A percentile compares a stretch with the other conserved stretches of the same genome.
Evolutionary conservation across 2,797 vertebrate species (phyloP).

Genomic region (Urophycis tenuis): DNA sequence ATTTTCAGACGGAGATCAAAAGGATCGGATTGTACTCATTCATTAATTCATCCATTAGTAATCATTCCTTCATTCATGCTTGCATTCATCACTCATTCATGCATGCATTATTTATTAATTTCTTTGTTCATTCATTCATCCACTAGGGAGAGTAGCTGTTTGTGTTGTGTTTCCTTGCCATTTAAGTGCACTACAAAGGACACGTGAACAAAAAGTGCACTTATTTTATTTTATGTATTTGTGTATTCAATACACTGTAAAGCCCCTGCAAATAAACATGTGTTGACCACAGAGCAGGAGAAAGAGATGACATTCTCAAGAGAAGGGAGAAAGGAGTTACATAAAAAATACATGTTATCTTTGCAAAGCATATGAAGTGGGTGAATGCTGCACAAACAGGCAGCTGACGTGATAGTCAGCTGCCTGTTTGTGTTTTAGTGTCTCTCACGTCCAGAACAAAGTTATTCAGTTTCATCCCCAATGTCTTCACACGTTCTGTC

Average conservation of each 20-base stretch:
- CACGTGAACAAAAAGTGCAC: neutral
- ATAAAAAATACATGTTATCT: neutral
- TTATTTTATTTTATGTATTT: neutral
- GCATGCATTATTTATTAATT: neutral
- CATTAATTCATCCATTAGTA: too few relatives aligned
- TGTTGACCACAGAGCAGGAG: neutral
- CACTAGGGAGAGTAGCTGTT: neutral
- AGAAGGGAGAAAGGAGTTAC: too few relatives aligned
- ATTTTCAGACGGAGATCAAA: neutral
- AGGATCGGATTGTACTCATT: neutral
- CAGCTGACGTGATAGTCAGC: neutral
- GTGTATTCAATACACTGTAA: neutral
- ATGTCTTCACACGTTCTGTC: too few relatives aligned
- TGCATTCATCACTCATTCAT: neutral
- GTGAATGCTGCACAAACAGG: neutral
- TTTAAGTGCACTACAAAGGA: neutral
- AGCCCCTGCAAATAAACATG: neutral
- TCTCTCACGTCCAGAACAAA: too few relatives aligned
- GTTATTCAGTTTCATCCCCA: too few relatives aligned
- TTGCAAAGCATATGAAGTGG: neutral
- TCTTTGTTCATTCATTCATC: neutral
- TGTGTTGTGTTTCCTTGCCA: neutral
- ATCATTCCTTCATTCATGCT: too few relatives aligned
- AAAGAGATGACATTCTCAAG: too few relatives aligned
- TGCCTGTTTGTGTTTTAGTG: too few relatives aligned